A percentile compares a stretch with the other conserved stretches of the same genome.
These are phyloP conservation scores for Gymnocephalus cernua DNA, from an alignment of 2,113 vertebrate genomes.

Conservation along the genomic window DNA sequence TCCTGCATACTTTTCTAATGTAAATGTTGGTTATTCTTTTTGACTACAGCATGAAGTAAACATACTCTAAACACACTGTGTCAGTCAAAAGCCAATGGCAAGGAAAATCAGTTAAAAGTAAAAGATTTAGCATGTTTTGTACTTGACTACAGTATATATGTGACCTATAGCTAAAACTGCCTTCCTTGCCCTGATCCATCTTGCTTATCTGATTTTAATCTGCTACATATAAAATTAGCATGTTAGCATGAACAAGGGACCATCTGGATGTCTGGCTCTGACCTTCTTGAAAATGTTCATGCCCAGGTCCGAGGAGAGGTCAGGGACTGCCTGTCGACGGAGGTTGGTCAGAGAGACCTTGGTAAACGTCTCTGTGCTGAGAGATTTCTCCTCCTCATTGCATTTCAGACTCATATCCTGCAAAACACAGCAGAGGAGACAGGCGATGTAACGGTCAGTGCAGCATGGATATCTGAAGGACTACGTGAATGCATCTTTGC, in stretches of 20 bases:
- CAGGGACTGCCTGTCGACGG: slow-evolving; percentile 94
- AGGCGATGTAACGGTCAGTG: fast-evolving
- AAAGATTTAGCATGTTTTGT: neutral
- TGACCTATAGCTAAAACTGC: too few relatives aligned
- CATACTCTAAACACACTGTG: neutral
- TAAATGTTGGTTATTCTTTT: neutral
- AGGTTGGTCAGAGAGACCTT: slow-evolving; percentile 96
- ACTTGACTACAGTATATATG: too few relatives aligned
- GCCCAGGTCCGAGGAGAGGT: slow-evolving; percentile 95
- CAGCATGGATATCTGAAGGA: neutral
- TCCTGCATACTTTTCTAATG: neutral
- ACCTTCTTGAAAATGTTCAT: slow-evolving; percentile 99
- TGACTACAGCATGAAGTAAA: neutral
- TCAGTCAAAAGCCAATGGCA: neutral
- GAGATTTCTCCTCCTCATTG: slow-evolving; percentile 94
- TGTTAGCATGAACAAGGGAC: neutral
- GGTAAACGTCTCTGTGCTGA: slow-evolving; percentile 94
- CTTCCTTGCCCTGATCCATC: neutral
- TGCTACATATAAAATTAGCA: neutral
- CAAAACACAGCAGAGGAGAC: neutral
- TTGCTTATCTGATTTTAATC: neutral
- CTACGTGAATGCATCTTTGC: neutral
- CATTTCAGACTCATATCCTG: slow-evolving; percentile 97
- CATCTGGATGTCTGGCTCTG: slow-evolving; percentile 8
- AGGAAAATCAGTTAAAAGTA: neutral